Base-by-base conservation (phyloP, 2,888 invertebrate genomes). In the Apomyelois bistriatella region DNA sequence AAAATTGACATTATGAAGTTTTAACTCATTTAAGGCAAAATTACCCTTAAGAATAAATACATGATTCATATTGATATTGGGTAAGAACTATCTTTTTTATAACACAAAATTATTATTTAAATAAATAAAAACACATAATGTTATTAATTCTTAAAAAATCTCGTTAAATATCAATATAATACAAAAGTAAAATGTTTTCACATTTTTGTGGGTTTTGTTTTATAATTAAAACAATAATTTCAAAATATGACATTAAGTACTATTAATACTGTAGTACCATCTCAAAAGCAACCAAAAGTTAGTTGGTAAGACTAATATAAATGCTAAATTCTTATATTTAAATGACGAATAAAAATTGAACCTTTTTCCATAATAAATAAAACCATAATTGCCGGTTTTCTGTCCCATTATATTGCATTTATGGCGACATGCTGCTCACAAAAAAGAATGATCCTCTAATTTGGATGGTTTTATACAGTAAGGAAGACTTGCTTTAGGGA, bases 341-440 rank as follows among this genome's bases (percentile, higher is more conserved):
- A 77, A 76, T 76, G 71, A 72, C 71, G 65, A 65, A 72, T 64
- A 68, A 71, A 74, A 72, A 64, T n/a, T 65, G 58, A 66, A 64
- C 65, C 66, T 66, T 74, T 74, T 76, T 70, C 61, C 62, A 69
- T 63, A 66, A 79, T 79, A 79, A 79, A 79, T 77, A 76, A 78
- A 60, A 64, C 60, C 61, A 62, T 78, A 75, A 81, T 78, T 75
- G 72, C 63, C 54, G 68, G 57, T 56, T 56, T 60, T 60, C 58
- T 58, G 66, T 66, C 70, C 70, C 70, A 72, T 74, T 71, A 68
- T 69, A 77, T 71, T 72, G 72, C 68, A 65, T 80, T 81, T 80
- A 79, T 76, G 74, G 69, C 67, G 72, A 79, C 74, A 73, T 65
- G 72, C 66, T 66, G 70, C 59, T 68, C 64, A 77, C 73, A 75